phyloP scores from a whole-genome alignment of 2,888 invertebrate species.

The Agonum fuliginosum region DNA sequence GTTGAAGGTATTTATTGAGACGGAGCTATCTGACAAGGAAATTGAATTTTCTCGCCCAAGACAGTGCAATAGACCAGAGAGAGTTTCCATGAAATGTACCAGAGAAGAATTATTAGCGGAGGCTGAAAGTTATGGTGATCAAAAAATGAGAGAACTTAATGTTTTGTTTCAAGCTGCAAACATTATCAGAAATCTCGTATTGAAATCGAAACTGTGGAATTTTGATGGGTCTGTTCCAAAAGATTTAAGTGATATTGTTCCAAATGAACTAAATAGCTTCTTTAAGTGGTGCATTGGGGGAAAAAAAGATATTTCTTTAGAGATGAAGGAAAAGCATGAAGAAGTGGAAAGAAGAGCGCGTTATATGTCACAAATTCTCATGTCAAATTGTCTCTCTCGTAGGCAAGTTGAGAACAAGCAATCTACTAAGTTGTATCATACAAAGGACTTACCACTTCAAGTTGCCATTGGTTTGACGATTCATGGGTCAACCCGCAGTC shows the following conservation, averaged over 20 bases:
- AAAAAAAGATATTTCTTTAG: constrained; percentile 1
- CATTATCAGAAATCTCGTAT: constrained; percentile 22
- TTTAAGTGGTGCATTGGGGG: constrained; percentile 21
- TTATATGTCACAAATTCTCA: constrained; percentile 15
- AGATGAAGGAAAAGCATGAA: constrained; percentile 6
- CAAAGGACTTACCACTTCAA: constrained; percentile 11
- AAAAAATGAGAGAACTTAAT: constrained; percentile 22
- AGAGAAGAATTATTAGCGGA: neutral
- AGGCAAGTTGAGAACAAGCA: constrained; percentile 28
- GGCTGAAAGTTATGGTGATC: constrained; percentile 16
- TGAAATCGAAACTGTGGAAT: constrained; percentile 8
- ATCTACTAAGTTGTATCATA: constrained; percentile 19
- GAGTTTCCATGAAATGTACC: neutral
- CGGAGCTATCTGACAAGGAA: neutral
- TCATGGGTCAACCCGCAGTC: constrained; percentile 16
- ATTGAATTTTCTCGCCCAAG: neutral
- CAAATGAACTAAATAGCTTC: neutral
- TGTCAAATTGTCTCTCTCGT: constrained; percentile 25
- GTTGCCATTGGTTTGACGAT: constrained; percentile 15
- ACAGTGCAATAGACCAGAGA: neutral
- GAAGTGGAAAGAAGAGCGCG: neutral
- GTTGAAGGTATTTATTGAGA: neutral
- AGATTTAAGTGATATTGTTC: neutral
- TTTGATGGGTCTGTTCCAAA: constrained; percentile 26
- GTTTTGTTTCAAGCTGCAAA: constrained; percentile 22